A percentile compares a stretch with the other conserved stretches of the same genome.
phyloP scores from a whole-genome alignment of 2,888 invertebrate genomes.

The Scaptomyza caliginosa region DNA sequence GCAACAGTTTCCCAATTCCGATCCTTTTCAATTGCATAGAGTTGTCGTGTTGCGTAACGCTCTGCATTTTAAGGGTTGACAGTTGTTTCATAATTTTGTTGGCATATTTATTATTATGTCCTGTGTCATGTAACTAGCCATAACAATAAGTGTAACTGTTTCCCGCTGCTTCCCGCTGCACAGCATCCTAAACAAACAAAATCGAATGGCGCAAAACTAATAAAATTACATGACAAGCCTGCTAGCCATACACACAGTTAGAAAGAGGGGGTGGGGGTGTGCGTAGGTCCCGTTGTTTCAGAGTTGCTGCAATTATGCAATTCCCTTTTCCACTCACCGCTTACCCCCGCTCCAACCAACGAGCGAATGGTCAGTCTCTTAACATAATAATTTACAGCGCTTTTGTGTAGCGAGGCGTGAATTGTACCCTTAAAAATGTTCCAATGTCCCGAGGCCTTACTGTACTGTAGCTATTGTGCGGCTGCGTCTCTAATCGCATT shows the following conservation, averaged over 20 bases:
- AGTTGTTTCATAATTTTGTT: constrained; percentile 72
- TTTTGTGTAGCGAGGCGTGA: constrained; percentile 80
- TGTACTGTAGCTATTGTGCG: constrained; percentile 10
- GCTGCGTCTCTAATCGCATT: constrained; percentile 66
- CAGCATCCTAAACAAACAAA: constrained; percentile 72
- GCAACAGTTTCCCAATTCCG: not conserved
- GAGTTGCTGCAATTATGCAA: constrained; percentile 60
- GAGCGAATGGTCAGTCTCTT: constrained; percentile 55
- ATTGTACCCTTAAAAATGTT: constrained; percentile 46
- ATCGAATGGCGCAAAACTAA: constrained; percentile 41
- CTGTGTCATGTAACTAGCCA: constrained; percentile 60
- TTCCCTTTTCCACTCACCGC: not conserved
- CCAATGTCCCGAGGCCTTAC: constrained; percentile 17
- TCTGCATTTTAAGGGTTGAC: constrained; percentile 8
- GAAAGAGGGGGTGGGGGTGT: constrained; percentile 13
- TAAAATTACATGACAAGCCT: constrained; percentile 42
- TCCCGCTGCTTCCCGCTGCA: constrained; percentile 7
- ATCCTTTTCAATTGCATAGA: not conserved
- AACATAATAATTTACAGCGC: constrained; percentile 77
- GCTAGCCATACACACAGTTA: not conserved
- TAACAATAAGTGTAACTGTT: constrained; percentile 13
- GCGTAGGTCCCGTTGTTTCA: constrained; percentile 53
- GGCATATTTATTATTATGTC: constrained; percentile 73
- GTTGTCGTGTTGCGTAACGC: constrained; percentile 1
- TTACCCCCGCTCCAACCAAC: constrained; percentile 6